A percentile compares a stretch with the other conserved stretches of the same genome.
Conservation (phyloP, 2,113 vertebrate genomes). For the Trogon melanurus region DNA sequence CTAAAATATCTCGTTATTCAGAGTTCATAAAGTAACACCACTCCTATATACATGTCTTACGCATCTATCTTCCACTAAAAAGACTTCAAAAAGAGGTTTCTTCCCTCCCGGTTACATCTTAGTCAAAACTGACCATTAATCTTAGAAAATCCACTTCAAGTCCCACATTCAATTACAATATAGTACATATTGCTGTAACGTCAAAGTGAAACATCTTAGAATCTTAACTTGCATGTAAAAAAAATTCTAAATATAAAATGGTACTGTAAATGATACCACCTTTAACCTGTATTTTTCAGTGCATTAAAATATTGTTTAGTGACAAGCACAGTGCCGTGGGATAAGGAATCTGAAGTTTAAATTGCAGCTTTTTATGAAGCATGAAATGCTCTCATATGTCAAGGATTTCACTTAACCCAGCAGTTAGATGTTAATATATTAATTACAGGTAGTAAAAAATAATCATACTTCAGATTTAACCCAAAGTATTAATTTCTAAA, state of each 20-base stretch:
- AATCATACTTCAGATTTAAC: constrained; percentile 42
- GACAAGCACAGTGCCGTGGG: constrained; percentile 58
- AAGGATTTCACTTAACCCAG: constrained; percentile 61
- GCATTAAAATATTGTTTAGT: constrained; percentile 55
- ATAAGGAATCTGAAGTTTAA: constrained; percentile 22
- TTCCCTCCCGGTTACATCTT: neutral
- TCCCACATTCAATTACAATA: constrained; percentile 58
- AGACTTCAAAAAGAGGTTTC: constrained; percentile 53
- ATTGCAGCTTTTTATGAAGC: constrained; percentile 44
- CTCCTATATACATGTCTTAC: constrained; percentile 52
- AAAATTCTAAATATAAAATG: constrained; percentile 60
- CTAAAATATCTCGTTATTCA: constrained; percentile 71
- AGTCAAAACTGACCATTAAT: constrained; percentile 66
- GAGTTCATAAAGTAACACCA: constrained; percentile 71
- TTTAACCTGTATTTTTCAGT: constrained; percentile 55
- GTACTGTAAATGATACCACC: constrained; percentile 48
- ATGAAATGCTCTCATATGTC: constrained; percentile 31
- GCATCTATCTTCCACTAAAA: constrained; percentile 66
- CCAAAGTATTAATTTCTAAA: constrained; percentile 42
- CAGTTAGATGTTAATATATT: constrained; percentile 43
- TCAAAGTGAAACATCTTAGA: constrained; percentile 39
- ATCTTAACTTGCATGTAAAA: constrained; percentile 52
- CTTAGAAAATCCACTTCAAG: constrained; percentile 70
- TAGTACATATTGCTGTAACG: constrained; percentile 51
- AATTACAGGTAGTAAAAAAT: constrained; percentile 46